phyloP scores from a whole-genome alignment of 2,113 vertebrate species.

The Gambusia holbrooki region DNA sequence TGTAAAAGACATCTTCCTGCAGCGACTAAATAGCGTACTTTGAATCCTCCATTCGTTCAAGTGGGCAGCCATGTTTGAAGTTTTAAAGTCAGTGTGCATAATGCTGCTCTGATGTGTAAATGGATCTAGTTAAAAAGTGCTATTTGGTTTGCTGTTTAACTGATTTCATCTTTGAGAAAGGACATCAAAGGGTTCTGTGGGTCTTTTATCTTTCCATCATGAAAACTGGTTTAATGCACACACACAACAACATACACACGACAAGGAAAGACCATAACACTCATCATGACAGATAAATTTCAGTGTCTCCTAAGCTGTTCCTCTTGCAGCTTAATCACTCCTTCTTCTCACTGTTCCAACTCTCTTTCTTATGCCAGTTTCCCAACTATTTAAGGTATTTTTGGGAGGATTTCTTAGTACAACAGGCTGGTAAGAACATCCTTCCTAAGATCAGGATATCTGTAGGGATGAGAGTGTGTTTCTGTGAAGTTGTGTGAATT shows the following conservation, averaged over 20 bases:
- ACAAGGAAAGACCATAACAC: constrained; percentile 18
- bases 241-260: constrained; percentile 13
- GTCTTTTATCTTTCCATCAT: constrained; percentile 61
- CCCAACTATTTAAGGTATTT: constrained; percentile 1
- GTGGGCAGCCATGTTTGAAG: constrained; percentile 61
- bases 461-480: constrained; percentile 8
- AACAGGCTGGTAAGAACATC: constrained; percentile 1
- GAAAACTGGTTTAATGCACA: constrained; percentile 40
- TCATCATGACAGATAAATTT: constrained; percentile 18
- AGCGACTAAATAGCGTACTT: constrained; percentile 26
- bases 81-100: constrained; percentile 54
- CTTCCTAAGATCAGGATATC: constrained; percentile 34
- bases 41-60: constrained; percentile 41
- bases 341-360: constrained; percentile 17
- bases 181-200: constrained; percentile 51
- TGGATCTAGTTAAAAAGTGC: constrained; percentile 35
- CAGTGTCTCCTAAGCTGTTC: constrained; percentile 3
- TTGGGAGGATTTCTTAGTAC: not conserved
- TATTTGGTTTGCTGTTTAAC: constrained; percentile 64
- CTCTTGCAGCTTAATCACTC: constrained; percentile 37
- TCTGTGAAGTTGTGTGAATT: constrained; percentile 1
- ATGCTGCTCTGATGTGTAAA: constrained; percentile 61
- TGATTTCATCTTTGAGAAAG: constrained; percentile 48
- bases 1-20: constrained; percentile 22
- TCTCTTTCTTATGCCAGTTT: constrained; percentile 34